Percentiles rank a stretch among this genome's conserved stretches.
phyloP scores from a whole-genome alignment of 2,888 invertebrate species.

The Ptilodon capucinus region DNA sequence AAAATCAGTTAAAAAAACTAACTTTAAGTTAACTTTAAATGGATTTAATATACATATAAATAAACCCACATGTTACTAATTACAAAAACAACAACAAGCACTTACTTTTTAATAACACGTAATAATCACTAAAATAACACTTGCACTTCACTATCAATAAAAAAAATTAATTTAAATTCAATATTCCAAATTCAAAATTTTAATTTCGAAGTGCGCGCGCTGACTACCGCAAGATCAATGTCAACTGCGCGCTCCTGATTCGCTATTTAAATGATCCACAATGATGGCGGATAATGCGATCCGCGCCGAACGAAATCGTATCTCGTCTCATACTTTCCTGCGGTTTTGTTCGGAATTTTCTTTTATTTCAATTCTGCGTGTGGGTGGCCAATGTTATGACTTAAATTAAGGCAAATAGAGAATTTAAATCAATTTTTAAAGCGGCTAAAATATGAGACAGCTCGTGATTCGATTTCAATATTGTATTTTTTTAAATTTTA shows the following conservation, averaged over 20 bases:
- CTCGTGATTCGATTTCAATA: too few relatives aligned
- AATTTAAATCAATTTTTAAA: too few relatives aligned
- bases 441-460: too few relatives aligned
- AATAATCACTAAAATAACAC: constrained; percentile 10
- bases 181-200: background rate
- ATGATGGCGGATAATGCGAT: constrained; percentile 56
- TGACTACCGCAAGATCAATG: constrained; percentile 63
- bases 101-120: constrained; percentile 13
- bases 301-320: constrained; percentile 27
- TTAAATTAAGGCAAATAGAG: too few relatives aligned
- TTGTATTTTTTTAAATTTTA: too few relatives aligned
- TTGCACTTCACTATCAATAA: constrained; percentile 22
- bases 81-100: constrained; percentile 1
- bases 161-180: background rate
- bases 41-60: too few relatives aligned
- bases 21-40: too few relatives aligned
- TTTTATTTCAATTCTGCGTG: background rate
- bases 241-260: constrained; percentile 63
- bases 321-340: constrained; percentile 13
- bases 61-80: background rate
- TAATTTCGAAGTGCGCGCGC: constrained; percentile 38
- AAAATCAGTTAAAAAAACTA: too few relatives aligned
- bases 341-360: constrained; percentile 15
- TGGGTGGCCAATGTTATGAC: background rate
- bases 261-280: constrained; percentile 79